Conservation (phyloP, 2,113 vertebrate species). For the Spilogale gracilis region DNA sequence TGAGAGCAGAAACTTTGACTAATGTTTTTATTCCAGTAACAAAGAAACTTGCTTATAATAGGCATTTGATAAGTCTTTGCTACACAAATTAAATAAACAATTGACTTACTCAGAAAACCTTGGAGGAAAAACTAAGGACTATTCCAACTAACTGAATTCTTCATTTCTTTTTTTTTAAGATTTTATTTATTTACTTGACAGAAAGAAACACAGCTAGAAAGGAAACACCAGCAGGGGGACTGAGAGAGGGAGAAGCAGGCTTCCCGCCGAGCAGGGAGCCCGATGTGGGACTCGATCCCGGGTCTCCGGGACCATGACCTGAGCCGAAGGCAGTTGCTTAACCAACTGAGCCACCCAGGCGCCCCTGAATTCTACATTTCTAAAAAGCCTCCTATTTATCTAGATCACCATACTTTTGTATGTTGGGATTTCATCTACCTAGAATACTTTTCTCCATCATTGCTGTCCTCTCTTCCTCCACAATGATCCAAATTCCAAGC, state of each 20-base stretch:
- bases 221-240: too few relatives aligned
- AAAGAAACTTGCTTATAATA: conserved; percentile 1
- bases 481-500: neutral
- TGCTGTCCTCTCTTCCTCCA: neutral
- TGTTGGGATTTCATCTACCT: neutral
- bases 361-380: neutral
- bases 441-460: neutral
- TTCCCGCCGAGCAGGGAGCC: too few relatives aligned
- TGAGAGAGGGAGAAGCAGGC: too few relatives aligned
- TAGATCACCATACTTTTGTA: neutral
- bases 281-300: too few relatives aligned
- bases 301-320: too few relatives aligned
- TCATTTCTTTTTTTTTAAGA: too few relatives aligned
- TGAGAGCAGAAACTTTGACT: neutral
- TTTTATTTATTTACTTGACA: too few relatives aligned
- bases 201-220: too few relatives aligned
- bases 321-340: too few relatives aligned
- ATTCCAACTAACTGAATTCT: neutral
- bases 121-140: neutral
- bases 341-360: too few relatives aligned
- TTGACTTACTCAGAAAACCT: neutral
- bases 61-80: neutral
- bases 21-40: neutral
- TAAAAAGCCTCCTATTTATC: neutral
- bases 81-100: neutral